phyloP scores from a whole-genome alignment of 2,113 vertebrate genomes.

The Sceloporus tristichus region DNA sequence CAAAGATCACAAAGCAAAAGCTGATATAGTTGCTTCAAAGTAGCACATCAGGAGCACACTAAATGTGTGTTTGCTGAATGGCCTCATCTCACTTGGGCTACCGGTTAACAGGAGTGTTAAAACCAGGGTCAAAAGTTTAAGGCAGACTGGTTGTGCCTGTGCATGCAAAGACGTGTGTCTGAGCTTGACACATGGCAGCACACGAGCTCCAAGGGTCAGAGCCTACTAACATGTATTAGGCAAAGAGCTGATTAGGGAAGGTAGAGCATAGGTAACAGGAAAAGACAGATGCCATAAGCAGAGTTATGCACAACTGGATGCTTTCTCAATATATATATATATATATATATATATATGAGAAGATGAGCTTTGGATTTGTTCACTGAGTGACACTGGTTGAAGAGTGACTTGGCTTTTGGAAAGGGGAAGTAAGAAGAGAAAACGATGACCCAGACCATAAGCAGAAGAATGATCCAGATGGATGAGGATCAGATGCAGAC shows the following conservation, averaged over 20 bases:
- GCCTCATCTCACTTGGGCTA: no score
- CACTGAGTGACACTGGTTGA: neutral
- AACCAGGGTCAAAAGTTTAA: slow-evolving; percentile 54
- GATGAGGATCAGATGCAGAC: neutral
- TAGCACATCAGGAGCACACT: slow-evolving; percentile 24
- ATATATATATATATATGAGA: no score
- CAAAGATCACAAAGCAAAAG: slow-evolving; percentile 20
- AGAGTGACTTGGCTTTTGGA: rapidly evolving
- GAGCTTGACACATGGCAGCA: rapidly evolving
- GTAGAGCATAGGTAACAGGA: rapidly evolving
- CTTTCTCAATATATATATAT: neutral
- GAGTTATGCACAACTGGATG: neutral
- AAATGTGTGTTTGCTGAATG: no score
- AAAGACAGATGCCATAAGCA: rapidly evolving
- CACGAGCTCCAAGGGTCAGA: rapidly evolving
- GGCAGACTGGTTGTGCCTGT: neutral
- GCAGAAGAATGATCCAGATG: neutral
- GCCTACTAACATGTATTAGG: neutral
- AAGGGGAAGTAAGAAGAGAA: neutral
- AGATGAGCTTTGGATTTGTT: neutral
- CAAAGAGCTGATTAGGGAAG: neutral
- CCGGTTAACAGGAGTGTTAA: neutral
- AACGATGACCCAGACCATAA: rapidly evolving
- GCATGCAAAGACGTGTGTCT: neutral
- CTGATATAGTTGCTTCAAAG: slow-evolving; percentile 14